These are phyloP conservation scores for Carpatolechia fugitivella DNA, from an alignment of 2,888 invertebrate genomes.

Conservation along the genomic window DNA sequence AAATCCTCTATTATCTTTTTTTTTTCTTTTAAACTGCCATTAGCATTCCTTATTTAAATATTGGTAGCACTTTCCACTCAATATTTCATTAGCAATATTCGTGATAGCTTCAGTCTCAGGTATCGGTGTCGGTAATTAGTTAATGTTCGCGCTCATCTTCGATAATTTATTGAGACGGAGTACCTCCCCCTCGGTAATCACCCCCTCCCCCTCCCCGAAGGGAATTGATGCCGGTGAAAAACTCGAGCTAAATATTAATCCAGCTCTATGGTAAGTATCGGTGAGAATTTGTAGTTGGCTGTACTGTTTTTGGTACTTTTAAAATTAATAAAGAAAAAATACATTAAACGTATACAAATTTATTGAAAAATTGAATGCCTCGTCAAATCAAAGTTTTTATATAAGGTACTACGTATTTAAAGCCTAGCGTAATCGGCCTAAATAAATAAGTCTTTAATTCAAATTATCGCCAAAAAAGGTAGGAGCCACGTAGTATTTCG, in stretches of 20 bases:
- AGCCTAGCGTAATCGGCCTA: no score
- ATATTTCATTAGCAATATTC: conserved; percentile 10
- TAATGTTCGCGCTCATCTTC: conserved; percentile 74
- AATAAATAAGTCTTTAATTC: no score
- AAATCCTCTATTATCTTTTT: no score
- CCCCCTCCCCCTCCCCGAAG: conserved; percentile 48
- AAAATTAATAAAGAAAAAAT: no score
- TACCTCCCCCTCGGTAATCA: conserved; percentile 42
- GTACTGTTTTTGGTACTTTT: conserved; percentile 40
- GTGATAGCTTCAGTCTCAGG: conserved; percentile 39
- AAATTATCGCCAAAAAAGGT: no score
- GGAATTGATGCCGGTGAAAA: conserved; percentile 76
- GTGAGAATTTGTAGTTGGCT: conserved; percentile 37
- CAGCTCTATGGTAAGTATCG: conserved; percentile 67
- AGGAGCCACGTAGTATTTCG: no score
- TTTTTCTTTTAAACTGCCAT: conserved; percentile 10
- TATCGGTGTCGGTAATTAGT: conserved; percentile 75
- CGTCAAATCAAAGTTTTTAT: no score
- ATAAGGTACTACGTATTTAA: no score
- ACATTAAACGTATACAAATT: no score
- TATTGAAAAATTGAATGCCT: no score
- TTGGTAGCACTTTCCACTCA: neutral
- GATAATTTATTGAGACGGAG: conserved; percentile 78
- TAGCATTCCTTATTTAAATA: no score
- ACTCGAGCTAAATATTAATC: conserved; percentile 79